Base-by-base conservation (phyloP, 2,888 invertebrate species). In the Machimus atricapillus region DNA sequence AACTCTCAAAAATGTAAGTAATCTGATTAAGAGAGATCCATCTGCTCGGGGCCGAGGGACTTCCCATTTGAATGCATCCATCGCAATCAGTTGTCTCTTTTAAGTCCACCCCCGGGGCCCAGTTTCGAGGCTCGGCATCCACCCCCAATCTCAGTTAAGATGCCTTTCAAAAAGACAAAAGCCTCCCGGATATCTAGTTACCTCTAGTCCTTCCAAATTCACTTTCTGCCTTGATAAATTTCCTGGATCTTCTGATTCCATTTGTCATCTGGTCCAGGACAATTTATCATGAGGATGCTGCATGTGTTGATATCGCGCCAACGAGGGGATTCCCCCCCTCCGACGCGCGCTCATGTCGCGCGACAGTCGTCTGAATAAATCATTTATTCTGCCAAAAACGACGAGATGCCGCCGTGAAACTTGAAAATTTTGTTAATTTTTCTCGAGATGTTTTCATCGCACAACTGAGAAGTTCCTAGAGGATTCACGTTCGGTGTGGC, bases 221-320 rank as follows among this genome's bases (percentile, higher is more conserved):
- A 56, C 81, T 81, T 81, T 52, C 23, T 31, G 52, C 56, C 52
- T 31, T 83, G 83, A 83, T 83, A 83, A 83, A 83, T 83, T 73
- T 66, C 19, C 40, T 40, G 43, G 66, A 34, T 73, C 58, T 14
- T 66, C 31, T 58, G 83, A 83, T 66, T 83, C 73, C 83, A 83
- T 83, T 83, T 83, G 83, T 83, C 83, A 83, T 83, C 83, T 40
- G 83, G 73, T n/a, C 37, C 23, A 37, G 73, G 23, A 43, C 66
- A 73, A 83, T 83, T 83, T 66, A 83, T 83, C 83, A 83, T 43
- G 1, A 8, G 46, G 27, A 37, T 83, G 83, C 58, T 83, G 83
- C 83, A 83, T 83, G 43, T 46, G 58, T 58, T 83, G 83, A 83
- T 83, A 73, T 66, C 66, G 23, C 19, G 23, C 40, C 40, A n/a